Evolutionary conservation across 2,797 vertebrate species (phyloP), one percentile per base, ranked within the genome.

Genomic region (Crenichthys baileyi): DNA sequence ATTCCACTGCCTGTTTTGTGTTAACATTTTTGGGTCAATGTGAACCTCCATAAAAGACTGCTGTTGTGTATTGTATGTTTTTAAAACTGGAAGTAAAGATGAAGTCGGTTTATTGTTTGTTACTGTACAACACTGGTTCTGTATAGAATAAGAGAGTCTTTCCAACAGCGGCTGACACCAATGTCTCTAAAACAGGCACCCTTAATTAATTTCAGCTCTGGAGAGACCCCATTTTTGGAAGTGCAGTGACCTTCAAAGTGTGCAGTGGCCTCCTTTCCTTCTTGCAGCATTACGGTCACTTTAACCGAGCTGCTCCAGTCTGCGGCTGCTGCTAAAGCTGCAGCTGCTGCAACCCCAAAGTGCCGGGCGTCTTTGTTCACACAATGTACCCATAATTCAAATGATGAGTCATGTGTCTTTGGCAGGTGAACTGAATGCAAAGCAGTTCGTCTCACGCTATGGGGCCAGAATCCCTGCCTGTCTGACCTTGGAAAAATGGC

Each of bases 141-240:
- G 63, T 72, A 60, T 67, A 79, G 74, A 56, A 80, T 58, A 8
- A 56, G 61, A 77, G 72, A 76, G 74, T 79, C 79, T 91, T 85
- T 86, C 82, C 78, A 81, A 87, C 86, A 81, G 84, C 46, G 72
- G 81, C 84, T 93, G 83, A 85, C 88, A 84, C 73, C 76, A 76
- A 83, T 60, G 83, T 79, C 87, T 88, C 92, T 93, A 93, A 93
- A 94, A 94, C 71, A 70, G 91, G 89, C 82, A 48, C 90, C 36
- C 78, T 88, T 92, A 86, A 93, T 94, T 93, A 92, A 92, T 84
- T 88, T 82, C 86, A 87, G 86, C 92, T 94, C 92, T 91, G 88
- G 87, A 92, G 92, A 93, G 92, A 79, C 90, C 91, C 88, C 90
- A 86, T 93, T 94, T 94, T 92, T 88, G 91, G 91, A 93, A 90